Percentiles rank a stretch among this genome's conserved stretches.
phyloP scores from a whole-genome alignment of 1,140 invertebrate genomes.

The Drosophila varians region DNA sequence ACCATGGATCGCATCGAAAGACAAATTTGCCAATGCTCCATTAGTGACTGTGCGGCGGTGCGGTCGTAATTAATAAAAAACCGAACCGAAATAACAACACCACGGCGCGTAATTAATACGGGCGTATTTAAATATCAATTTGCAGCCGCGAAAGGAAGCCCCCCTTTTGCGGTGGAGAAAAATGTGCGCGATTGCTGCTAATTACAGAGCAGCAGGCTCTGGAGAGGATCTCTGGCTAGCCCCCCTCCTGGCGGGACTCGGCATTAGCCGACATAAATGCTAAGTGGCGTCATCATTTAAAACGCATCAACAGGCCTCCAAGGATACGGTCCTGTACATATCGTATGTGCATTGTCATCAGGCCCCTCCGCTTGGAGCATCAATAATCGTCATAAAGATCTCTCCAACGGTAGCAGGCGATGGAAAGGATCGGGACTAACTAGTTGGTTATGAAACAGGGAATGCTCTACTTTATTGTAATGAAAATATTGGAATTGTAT shows the following conservation, averaged over 20 bases:
- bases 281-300: constrained; percentile 83
- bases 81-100: constrained; percentile 12
- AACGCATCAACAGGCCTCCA: constrained; percentile 79
- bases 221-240: constrained; percentile 12
- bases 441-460: not conserved
- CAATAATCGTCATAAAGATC: constrained; percentile 78
- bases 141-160: constrained; percentile 47
- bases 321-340: constrained; percentile 50
- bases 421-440: not conserved
- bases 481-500: not conserved
- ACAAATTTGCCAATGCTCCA: constrained; percentile 69
- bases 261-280: constrained; percentile 81
- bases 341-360: constrained; percentile 66
- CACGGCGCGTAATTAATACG: constrained; percentile 70
- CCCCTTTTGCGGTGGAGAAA: constrained; percentile 51
- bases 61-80: constrained; percentile 71
- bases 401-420: constrained; percentile 58
- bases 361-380: constrained; percentile 46
- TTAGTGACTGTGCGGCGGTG: constrained; percentile 60
- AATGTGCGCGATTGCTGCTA: constrained; percentile 78
- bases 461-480: constrained; percentile 1
- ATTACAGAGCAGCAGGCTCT: constrained; percentile 64
- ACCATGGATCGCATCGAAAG: constrained; percentile 33
- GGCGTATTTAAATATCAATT: constrained; percentile 83
- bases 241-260: constrained; percentile 44